These are phyloP conservation scores for Apis laboriosa DNA, from an alignment of 1,140 invertebrate genomes.

Conservation along the genomic window DNA sequence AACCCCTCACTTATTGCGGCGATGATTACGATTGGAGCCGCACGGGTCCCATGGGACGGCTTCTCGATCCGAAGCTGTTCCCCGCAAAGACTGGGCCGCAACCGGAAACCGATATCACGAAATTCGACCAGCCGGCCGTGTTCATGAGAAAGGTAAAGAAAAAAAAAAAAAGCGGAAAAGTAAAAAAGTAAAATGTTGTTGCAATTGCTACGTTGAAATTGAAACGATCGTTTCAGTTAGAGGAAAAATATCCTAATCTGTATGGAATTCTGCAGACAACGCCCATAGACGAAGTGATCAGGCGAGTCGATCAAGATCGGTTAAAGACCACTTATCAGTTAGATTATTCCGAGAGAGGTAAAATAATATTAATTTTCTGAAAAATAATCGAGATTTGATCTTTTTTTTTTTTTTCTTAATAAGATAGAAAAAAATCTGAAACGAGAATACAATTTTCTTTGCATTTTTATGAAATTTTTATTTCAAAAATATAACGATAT, in stretches of 20 bases:
- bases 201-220: neutral
- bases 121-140: slow-evolving; percentile 81
- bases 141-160: slow-evolving; percentile 81
- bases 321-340: slow-evolving; percentile 83
- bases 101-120: slow-evolving; percentile 77
- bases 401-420: too few species aligned
- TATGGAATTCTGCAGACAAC: slow-evolving; percentile 82
- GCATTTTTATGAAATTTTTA: too few species aligned
- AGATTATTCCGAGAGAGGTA: slow-evolving; percentile 82
- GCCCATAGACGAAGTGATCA: slow-evolving; percentile 80
- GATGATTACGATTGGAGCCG: slow-evolving; percentile 76
- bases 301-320: slow-evolving; percentile 82
- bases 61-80: slow-evolving; percentile 83
- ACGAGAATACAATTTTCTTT: too few species aligned
- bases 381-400: neutral
- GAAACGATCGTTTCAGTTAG: slow-evolving; percentile 72
- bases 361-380: neutral
- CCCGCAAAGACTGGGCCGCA: slow-evolving; percentile 76
- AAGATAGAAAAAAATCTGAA: too few species aligned
- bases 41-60: slow-evolving; percentile 80
- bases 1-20: slow-evolving; percentile 5
- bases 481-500: too few species aligned
- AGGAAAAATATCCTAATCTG: slow-evolving; percentile 83
- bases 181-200: neutral
- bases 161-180: neutral